Evolutionary conservation across 2,113 vertebrate genomes (phyloP).

Genomic region (Gasterosteus nipponicus): DNA sequence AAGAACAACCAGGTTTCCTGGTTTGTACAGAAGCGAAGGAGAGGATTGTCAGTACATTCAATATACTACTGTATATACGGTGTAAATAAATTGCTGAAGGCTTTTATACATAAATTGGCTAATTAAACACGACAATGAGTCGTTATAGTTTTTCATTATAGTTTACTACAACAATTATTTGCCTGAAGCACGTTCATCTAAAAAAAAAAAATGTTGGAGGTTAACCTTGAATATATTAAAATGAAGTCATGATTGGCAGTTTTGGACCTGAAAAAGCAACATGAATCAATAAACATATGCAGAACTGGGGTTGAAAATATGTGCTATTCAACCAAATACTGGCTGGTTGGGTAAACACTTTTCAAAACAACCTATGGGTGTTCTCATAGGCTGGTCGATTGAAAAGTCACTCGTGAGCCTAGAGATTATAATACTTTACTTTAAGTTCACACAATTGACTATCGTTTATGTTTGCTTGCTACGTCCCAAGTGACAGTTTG

Average conservation of each 20-base stretch:
- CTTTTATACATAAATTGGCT: slow-evolving; percentile 27
- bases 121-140: slow-evolving; percentile 45
- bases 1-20: slow-evolving; percentile 30
- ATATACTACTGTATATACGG: background rate
- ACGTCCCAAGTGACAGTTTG: slow-evolving; percentile 22
- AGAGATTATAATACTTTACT: slow-evolving; percentile 1
- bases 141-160: slow-evolving; percentile 48
- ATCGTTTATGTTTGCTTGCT: slow-evolving; percentile 15
- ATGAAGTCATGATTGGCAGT: background rate
- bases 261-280: background rate
- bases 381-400: background rate
- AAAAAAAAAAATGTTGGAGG: slow-evolving; percentile 19
- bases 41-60: too few species aligned
- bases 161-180: slow-evolving; percentile 28
- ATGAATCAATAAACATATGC: background rate
- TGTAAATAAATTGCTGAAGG: slow-evolving; percentile 35
- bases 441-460: slow-evolving; percentile 28
- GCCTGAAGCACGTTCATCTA: slow-evolving; percentile 28
- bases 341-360: background rate
- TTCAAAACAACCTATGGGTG: background rate
- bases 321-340: background rate
- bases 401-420: too few species aligned
- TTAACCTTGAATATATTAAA: slow-evolving; percentile 38
- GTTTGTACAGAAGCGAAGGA: background rate
- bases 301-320: background rate